Conservation (phyloP, 2,888 invertebrate species). For the Odontocerum albicorne region DNA sequence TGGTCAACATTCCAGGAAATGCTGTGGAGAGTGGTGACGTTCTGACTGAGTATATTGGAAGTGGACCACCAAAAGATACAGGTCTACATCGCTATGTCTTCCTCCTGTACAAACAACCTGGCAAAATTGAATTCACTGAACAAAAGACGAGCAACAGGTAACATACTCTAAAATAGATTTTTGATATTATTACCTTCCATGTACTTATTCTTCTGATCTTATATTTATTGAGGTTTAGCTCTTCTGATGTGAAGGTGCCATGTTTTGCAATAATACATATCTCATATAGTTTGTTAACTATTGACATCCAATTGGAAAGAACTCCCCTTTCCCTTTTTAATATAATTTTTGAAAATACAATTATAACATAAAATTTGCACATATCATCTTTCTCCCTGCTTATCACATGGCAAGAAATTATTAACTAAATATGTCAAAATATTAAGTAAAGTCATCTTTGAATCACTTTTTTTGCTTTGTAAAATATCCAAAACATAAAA, state of each 20-base stretch:
- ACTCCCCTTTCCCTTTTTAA: not conserved
- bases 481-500: too few species aligned
- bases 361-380: too few species aligned
- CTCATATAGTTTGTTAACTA: too few species aligned
- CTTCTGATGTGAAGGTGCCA: too few species aligned
- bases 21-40: constrained; percentile 45
- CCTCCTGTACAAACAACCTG: constrained; percentile 46
- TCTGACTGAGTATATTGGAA: constrained; percentile 45
- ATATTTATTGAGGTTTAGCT: too few species aligned
- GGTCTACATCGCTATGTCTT: constrained; percentile 46
- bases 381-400: too few species aligned
- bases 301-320: not conserved
- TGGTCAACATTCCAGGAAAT: constrained; percentile 47
- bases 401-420: too few species aligned
- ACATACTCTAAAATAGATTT: not conserved
- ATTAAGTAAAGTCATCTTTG: not conserved
- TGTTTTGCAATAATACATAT: too few species aligned
- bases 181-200: too few species aligned
- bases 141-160: constrained; percentile 55
- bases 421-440: not conserved
- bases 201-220: too few species aligned
- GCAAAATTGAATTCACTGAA: constrained; percentile 59
- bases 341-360: not conserved
- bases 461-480: not conserved
- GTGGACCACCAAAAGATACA: constrained; percentile 43